These are phyloP conservation scores for Ellobius talpinus DNA, from an alignment of 2,113 vertebrate genomes.

Conservation along the genomic window DNA sequence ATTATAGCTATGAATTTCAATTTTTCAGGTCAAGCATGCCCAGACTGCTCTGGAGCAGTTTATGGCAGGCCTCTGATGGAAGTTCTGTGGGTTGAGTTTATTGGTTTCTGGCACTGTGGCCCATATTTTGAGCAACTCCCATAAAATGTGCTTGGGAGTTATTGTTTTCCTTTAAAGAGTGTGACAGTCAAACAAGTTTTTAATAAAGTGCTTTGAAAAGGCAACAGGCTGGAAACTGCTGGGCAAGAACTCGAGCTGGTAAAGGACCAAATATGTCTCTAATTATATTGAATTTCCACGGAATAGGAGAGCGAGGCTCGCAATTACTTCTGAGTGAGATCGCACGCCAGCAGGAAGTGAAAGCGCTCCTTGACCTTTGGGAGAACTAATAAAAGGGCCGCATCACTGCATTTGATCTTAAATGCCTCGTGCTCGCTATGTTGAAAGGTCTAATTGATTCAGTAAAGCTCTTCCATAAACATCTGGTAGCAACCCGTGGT, in stretches of 20 bases:
- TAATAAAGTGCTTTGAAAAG: slow-evolving; percentile 88
- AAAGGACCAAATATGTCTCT: slow-evolving; percentile 87
- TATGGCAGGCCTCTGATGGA: slow-evolving; percentile 76
- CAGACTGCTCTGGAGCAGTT: slow-evolving; percentile 70
- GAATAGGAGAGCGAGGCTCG: slow-evolving; percentile 84
- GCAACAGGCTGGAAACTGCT: slow-evolving; percentile 80
- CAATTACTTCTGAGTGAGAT: slow-evolving; percentile 87
- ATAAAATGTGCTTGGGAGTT: slow-evolving; percentile 84
- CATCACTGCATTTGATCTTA: slow-evolving; percentile 82
- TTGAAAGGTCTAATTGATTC: slow-evolving; percentile 75
- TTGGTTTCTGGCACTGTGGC: slow-evolving; percentile 73
- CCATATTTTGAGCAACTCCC: slow-evolving; percentile 78
- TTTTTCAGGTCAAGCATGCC: slow-evolving; percentile 81
- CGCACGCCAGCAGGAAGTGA: slow-evolving; percentile 82
- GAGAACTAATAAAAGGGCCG: slow-evolving; percentile 78
- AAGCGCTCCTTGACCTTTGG: slow-evolving; percentile 75
- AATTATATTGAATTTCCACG: slow-evolving; percentile 89
- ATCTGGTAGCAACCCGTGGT: slow-evolving; percentile 72
- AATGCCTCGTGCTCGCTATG: slow-evolving; percentile 80
- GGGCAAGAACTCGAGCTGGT: slow-evolving; percentile 85
- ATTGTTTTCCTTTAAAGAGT: slow-evolving; percentile 85
- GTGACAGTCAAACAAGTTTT: slow-evolving; percentile 84
- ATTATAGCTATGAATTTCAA: slow-evolving; percentile 76
- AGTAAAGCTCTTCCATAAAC: slow-evolving; percentile 72
- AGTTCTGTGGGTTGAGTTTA: slow-evolving; percentile 69